Conservation (phyloP, 2,888 invertebrate species). For the Phalera bucephala region DNA sequence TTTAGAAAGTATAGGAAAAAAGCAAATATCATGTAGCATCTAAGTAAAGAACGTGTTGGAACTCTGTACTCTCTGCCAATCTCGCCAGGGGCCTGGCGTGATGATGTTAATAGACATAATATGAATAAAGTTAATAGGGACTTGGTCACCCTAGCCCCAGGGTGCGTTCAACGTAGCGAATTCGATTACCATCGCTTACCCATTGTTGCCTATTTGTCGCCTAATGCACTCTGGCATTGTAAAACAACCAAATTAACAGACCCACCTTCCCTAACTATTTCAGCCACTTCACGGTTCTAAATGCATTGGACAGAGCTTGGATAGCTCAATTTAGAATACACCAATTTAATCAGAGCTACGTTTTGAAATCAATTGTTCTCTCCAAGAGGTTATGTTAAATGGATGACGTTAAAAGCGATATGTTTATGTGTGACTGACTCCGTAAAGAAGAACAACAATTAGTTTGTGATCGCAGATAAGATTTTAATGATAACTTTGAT, state of each 20-base stretch:
- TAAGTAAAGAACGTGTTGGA: no score
- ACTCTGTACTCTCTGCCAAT: no score
- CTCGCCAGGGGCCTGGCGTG: no score
- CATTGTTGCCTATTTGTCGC: constrained; percentile 60
- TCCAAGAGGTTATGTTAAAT: constrained; percentile 33
- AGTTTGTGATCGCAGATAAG: constrained; percentile 32
- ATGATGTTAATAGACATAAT: no score
- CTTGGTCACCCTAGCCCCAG: constrained; percentile 37
- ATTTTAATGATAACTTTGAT: constrained; percentile 38
- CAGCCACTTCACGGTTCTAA: constrained; percentile 24
- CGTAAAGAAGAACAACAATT: constrained; percentile 43
- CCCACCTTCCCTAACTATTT: constrained; percentile 24
- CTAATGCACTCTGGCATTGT: constrained; percentile 53
- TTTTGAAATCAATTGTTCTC: constrained; percentile 17
- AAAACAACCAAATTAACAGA: constrained; percentile 31
- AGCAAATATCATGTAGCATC: no score
- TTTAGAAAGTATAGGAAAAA: no score
- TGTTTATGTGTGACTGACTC: constrained; percentile 60
- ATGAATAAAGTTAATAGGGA: no score
- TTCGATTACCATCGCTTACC: constrained; percentile 63
- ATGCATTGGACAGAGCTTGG: constrained; percentile 18
- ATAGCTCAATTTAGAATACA: constrained; percentile 22
- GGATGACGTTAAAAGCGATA: constrained; percentile 37
- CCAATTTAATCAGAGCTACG: constrained; percentile 33
- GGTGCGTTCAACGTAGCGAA: constrained; percentile 51